Evolutionary conservation across 2,888 invertebrate genomes (phyloP).

Genomic region (Synanthedon andrenaeformis): DNA sequence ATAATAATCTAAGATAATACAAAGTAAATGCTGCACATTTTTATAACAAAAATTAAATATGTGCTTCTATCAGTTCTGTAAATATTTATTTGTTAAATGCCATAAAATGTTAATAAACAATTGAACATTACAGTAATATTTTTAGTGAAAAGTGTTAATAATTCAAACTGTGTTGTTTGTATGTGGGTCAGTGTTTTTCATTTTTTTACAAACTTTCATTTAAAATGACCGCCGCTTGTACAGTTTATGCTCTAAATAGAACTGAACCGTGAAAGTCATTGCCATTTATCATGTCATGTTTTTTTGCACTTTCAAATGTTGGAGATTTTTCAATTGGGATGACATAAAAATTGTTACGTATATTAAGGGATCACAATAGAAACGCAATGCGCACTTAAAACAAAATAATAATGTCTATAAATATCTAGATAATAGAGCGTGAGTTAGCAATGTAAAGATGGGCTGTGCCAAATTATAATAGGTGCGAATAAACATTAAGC

Average conservation of each 20-base stretch:
- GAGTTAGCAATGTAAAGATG: conserved; percentile 11
- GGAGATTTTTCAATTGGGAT: conserved; percentile 7
- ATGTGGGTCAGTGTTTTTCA: conserved; percentile 15
- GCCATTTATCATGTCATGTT: conserved; percentile 60
- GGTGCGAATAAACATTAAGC: conserved; percentile 10
- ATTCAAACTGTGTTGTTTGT: background rate
- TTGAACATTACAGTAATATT: background rate
- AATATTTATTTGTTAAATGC: too few relatives aligned
- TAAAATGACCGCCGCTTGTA: conserved; percentile 46
- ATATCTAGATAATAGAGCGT: conserved; percentile 20
- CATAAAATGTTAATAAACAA: background rate
- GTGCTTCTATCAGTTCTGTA: too few relatives aligned
- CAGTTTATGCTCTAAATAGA: conserved; percentile 63
- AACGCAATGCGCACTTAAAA: conserved; percentile 11
- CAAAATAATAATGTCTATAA: conserved; percentile 14
- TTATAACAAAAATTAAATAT: too few relatives aligned
- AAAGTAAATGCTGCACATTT: too few relatives aligned
- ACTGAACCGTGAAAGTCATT: conserved; percentile 69
- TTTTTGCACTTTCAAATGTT: conserved; percentile 52
- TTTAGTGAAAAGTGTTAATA: background rate
- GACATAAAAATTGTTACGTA: conserved; percentile 4
- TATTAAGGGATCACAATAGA: conserved; percentile 6
- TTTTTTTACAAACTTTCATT: conserved; percentile 59
- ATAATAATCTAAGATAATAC: too few relatives aligned
- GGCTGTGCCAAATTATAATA: too few relatives aligned